These are phyloP conservation scores for Strigamia transsilvanica DNA, from an alignment of 2,888 invertebrate species.

Conservation along the genomic window DNA sequence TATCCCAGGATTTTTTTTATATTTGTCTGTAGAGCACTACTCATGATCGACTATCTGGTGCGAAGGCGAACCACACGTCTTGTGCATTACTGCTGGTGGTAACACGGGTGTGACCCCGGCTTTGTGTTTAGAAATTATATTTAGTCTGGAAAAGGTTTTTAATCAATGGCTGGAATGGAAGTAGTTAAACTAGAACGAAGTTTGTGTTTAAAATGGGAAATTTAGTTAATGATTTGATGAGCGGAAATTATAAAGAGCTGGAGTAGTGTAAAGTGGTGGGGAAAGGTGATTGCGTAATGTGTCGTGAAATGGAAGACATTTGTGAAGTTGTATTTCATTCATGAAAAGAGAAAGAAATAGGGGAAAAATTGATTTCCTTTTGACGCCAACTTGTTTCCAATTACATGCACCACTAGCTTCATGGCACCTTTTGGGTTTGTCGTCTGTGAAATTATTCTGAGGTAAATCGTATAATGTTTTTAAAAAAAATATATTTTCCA, in stretches of 20 bases:
- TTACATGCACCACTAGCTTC: constrained; percentile 43
- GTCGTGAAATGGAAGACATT: constrained; percentile 45
- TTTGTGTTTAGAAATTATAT: too few species aligned
- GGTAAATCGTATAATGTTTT: constrained; percentile 18
- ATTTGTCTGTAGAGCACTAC: too few species aligned
- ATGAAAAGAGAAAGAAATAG: constrained; percentile 31
- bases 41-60: too few species aligned
- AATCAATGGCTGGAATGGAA: neutral
- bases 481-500: neutral
- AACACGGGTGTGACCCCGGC: too few species aligned
- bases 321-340: constrained; percentile 37
- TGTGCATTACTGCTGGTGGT: too few species aligned
- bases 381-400: constrained; percentile 34
- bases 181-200: neutral
- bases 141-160: neutral
- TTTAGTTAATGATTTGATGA: constrained; percentile 38
- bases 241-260: constrained; percentile 20
- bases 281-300: constrained; percentile 29
- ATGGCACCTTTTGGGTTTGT: constrained; percentile 32
- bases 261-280: constrained; percentile 8
- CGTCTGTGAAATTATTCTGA: constrained; percentile 40
- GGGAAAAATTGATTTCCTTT: constrained; percentile 40
- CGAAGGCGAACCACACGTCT: too few species aligned
- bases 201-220: constrained; percentile 3
- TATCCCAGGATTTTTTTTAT: too few species aligned